Evolutionary conservation across 2,888 invertebrate species (phyloP).

Genomic region (Agrotis ipsilon): DNA sequence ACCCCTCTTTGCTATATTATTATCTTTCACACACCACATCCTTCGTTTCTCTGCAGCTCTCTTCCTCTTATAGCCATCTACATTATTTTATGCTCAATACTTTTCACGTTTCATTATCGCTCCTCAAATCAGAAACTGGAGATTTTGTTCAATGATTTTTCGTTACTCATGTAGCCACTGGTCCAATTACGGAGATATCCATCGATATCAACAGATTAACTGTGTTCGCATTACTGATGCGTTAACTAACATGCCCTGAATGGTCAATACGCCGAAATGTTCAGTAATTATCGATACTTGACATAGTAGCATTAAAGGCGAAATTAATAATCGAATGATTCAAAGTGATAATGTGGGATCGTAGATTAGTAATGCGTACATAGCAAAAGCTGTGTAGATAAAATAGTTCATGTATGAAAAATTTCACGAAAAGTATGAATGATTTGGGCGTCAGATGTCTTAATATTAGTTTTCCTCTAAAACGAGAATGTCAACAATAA

Average conservation of each 20-base stretch:
- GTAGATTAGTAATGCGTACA: too few relatives aligned
- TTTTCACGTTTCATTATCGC: neutral
- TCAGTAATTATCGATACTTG: conserved; percentile 50
- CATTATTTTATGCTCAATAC: neutral
- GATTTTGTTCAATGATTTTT: neutral
- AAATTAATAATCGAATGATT: neutral
- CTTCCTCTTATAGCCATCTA: neutral
- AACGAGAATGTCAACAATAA: too few relatives aligned
- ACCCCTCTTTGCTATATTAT: neutral
- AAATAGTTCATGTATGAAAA: too few relatives aligned
- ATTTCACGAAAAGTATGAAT: too few relatives aligned
- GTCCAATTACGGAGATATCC: conserved; percentile 62
- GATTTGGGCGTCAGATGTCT: too few relatives aligned
- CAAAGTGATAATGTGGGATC: neutral
- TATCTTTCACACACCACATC: neutral
- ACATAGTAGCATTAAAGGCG: neutral
- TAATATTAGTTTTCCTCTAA: too few relatives aligned
- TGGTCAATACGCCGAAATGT: conserved; percentile 57
- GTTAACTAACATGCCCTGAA: conserved; percentile 66
- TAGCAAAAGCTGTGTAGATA: too few relatives aligned
- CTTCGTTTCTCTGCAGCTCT: neutral
- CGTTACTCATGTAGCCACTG: conserved; percentile 1
- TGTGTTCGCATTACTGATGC: conserved; percentile 67
- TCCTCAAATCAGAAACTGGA: neutral
- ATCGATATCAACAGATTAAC: conserved; percentile 68